phyloP scores from a whole-genome alignment of 2,113 vertebrate genomes.

The Porphyrio hochstetteri region DNA sequence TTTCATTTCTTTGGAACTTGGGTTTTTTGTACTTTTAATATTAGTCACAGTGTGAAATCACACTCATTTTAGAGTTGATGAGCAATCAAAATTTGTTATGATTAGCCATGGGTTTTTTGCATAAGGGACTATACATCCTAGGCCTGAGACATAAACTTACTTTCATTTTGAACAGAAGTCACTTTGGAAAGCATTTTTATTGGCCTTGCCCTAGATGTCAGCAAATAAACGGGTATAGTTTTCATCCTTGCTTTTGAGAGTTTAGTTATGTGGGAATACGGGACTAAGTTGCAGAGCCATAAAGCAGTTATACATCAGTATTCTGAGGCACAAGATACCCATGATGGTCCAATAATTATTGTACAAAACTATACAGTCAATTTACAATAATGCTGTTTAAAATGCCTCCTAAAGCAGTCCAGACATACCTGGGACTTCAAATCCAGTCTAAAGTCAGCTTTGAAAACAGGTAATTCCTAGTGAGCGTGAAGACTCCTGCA shows the following conservation, averaged over 20 bases:
- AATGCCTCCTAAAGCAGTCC: neutral
- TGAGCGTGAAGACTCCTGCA: neutral
- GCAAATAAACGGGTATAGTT: neutral
- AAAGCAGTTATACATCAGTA: neutral
- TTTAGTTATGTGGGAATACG: neutral
- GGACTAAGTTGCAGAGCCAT: neutral
- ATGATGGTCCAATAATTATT: neutral
- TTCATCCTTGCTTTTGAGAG: neutral
- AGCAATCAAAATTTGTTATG: neutral
- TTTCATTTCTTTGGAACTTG: conserved; percentile 6
- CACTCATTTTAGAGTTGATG: conserved; percentile 9
- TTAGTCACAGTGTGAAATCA: conserved; percentile 21
- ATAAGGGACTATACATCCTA: neutral
- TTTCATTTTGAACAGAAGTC: conserved; percentile 14
- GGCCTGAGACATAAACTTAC: neutral
- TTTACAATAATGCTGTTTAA: neutral
- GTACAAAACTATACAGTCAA: neutral
- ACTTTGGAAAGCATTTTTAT: neutral
- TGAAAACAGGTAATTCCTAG: neutral
- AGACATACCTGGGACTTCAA: neutral
- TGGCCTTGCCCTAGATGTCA: neutral
- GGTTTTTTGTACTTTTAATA: neutral
- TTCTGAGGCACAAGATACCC: neutral
- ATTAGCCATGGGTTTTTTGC: neutral
- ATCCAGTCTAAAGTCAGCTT: neutral